Evolutionary conservation across 2,888 invertebrate genomes (phyloP), one percentile per base, ranked within the genome.

Genomic region (Nomada flava): DNA sequence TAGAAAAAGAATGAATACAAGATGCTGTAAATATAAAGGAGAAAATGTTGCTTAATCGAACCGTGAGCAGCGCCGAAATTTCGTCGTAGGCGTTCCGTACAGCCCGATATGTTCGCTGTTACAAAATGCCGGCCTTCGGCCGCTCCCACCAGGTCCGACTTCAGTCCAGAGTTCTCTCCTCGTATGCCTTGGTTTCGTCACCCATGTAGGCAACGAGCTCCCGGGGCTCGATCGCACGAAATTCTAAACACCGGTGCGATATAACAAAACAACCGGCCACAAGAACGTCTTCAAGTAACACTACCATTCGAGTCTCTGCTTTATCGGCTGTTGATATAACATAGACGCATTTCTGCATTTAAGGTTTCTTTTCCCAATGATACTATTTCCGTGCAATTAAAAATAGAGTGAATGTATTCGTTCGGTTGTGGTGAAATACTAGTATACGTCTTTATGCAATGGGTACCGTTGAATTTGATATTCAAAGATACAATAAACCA

Each of bases 291-390:
- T 62, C 18, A 5, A 60, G 20, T 52, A 69, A 76, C 26, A 63
- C 68, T 75, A 36, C 36, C 52, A 57, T 36, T 36, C 57, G 72
- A 69, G 57, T 80, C 80, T 84, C 90, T 89, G 88, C 81, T 85
- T 91, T 91, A 91, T 91, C 91, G 88, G 82, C 91, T 67, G 89
- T 79, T 84, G 91, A 90, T 91, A 90, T 68, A 60, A 36, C 72
- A 11, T 15, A 20, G 50, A 20, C 55, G 29, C 65, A 53, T 73
- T 67, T 68, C 23, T 62, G 18, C 64, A 57, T 67, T 76, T 72
- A 77, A 42, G 65, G 42, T 47, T 53, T 47, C 20, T 64, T 80
- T 81, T 67, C 74, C 60, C 74, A 55, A 55, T 59, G 76, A 70
- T 76, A 59, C 67, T 64, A 82, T 71, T 74, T 67, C 42, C 11